Percentiles rank a stretch among this genome's conserved stretches.
Conservation (phyloP, 2,113 vertebrate genomes). For the Meleagris gallopavo region DNA sequence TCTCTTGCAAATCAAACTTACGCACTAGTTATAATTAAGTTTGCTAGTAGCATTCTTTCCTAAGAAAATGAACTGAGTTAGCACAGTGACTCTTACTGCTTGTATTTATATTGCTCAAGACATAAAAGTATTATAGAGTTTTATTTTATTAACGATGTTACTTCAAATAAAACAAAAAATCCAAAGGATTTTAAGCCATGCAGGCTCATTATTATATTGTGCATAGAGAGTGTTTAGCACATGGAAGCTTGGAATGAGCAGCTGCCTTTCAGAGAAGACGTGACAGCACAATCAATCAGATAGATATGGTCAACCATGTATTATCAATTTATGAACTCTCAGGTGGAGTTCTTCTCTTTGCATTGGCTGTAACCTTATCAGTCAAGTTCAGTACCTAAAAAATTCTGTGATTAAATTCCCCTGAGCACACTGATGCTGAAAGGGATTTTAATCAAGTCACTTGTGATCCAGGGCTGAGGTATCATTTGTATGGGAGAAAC, state of each 20-base stretch:
- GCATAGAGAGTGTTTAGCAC: constrained; percentile 1
- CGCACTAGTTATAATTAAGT: background rate
- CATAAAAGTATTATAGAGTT: constrained; percentile 8
- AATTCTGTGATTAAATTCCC: background rate
- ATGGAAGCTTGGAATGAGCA: constrained; percentile 42
- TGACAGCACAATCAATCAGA: background rate
- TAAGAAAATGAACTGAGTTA: background rate
- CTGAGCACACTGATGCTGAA: background rate
- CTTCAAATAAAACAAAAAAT: constrained; percentile 53
- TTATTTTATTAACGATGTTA: constrained; percentile 36
- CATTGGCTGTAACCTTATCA: background rate
- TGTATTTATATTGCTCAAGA: constrained; percentile 6
- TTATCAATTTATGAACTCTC: background rate
- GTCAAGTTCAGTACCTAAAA: background rate
- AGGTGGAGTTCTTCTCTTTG: background rate
- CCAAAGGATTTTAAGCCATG: constrained; percentile 35
- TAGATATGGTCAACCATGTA: background rate
- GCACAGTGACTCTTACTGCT: background rate
- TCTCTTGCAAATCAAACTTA: background rate
- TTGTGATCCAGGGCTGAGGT: background rate
- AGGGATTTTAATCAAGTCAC: background rate
- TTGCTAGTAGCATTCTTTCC: background rate
- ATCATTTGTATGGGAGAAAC: background rate
- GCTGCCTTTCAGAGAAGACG: background rate
- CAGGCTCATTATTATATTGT: background rate